Conservation (phyloP, 2,797 vertebrate genomes). For the Anniella stebbinsi region DNA sequence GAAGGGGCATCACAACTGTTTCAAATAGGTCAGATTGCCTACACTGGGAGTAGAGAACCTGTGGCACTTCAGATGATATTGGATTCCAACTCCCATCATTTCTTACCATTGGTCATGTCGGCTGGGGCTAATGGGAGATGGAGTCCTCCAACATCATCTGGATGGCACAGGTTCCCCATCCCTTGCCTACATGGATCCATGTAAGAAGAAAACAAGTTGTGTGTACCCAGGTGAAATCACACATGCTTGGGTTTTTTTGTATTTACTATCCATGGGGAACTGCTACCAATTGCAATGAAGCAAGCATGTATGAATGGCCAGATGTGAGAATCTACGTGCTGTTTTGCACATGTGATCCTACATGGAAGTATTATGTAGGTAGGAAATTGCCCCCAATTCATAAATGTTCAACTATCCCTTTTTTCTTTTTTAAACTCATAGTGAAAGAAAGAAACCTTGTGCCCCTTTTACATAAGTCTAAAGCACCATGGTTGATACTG, state of each 20-base stretch:
- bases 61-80: too few relatives aligned
- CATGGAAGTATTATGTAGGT: not conserved
- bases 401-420: not conserved
- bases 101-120: not conserved
- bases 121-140: not conserved
- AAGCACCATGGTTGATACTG: not conserved
- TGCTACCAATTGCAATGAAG: not conserved
- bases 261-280: not conserved
- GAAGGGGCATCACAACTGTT: not conserved
- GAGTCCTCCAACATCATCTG: not conserved
- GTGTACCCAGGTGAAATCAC: not conserved
- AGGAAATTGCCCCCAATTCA: not conserved
- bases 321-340: too few relatives aligned
- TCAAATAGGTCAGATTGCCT: not conserved
- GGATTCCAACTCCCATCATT: conserved; percentile 4
- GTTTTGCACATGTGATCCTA: not conserved
- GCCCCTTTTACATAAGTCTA: not conserved
- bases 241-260: not conserved
- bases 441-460: not conserved
- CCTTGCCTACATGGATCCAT: not conserved
- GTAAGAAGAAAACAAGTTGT: not conserved
- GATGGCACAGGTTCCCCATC: not conserved
- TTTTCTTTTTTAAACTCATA: not conserved
- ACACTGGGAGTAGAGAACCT: too few relatives aligned
- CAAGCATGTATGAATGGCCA: not conserved